Base-by-base conservation (phyloP, 2,113 vertebrate species). In the Dinomys branickii region DNA sequence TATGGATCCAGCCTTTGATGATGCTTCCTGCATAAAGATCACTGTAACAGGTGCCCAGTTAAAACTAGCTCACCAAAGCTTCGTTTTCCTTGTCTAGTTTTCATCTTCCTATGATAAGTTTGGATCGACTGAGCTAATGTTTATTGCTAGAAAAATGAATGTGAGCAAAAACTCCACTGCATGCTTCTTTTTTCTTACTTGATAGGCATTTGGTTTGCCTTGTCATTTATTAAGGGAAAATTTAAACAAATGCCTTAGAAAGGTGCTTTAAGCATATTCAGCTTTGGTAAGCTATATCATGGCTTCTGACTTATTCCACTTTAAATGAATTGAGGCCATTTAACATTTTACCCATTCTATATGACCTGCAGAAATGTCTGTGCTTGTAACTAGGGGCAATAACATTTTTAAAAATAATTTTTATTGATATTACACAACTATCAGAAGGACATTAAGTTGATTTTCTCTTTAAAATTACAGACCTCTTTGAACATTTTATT, bases 221-320 rank as follows among this genome's bases (percentile, higher is more conserved):
- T 87, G 90, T 82, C 5, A 33, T 58, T 78, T 90, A 80, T 71
- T 78, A 80, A 58, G 17, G 59, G 17, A 94, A 88, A 94, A 73
- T 65, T 67, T 93, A 86, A 82, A 67, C 33, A 54, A 59, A 88
- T 59, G n/a, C 3, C 3, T 90, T 69, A 65, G 13, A 95, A 94
- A 87, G 35, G 75, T 65, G 33, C 7, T 30, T 38, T 38, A 58
- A 67, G 8, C 7, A 33, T 8, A 30, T 83, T 85, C 33, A 33
- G 2, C 67, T 92, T 82, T 88, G 28, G 56, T 85, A 65, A 81
- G 67, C 73, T 93, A 0, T 22, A 73, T 90, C 77, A 24, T 54
- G 3, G 24, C 2, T 50, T 92, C 38, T 92, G 50, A 90, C 9
- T 24, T 7, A 86, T 7, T 80, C n/a, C 17, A 73, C 13, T n/a